Base-by-base conservation (phyloP, 2,113 vertebrate genomes). In the Peucedramus taeniatus region DNA sequence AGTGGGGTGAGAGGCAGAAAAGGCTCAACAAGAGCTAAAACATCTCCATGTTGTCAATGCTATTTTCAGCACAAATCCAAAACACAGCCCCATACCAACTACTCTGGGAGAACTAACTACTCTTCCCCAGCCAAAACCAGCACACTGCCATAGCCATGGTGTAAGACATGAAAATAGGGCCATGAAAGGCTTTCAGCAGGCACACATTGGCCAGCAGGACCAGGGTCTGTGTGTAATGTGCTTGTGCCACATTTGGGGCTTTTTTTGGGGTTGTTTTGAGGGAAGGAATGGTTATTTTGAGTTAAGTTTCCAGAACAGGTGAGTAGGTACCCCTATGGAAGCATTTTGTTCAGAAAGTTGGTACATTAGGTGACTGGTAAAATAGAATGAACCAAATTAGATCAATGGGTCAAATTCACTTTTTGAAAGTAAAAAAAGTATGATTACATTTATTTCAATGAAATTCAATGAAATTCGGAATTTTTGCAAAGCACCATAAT, bases 151-250 rank as follows among this genome's bases (percentile, higher is more conserved):
- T 7, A 61, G 47, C 21, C 18, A 11, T 20, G 35, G 22, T 56
- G 26, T 27, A 54, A 61, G 17, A 42, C 26, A 49, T 0, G 0
- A 61, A 83, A 56, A 28, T 6, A 61, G 10, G 30, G 26, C 8
- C 21, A 23, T 18, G 47, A 54, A 76, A 47, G 30, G 8, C 11
- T 47, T 3, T n/a, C 10, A 19, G 39, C 26, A 68, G 26, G 21
- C 35, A 61, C 16, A 40, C 12, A 15, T 10, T 31, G 56, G 47
- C 40, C 40, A 69, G 40, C 21, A 17, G 18, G 21, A 39, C 20
- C 0, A 0, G 9, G 3, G 15, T 3, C n/a, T 68, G n/a, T 27
- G 17, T 49, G 7, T 54, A 40, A 37, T 28, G 9, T 11, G 3
- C 10, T 63, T 13, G 15, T 63, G 40, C 3, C 42, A 50, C 7